These are phyloP conservation scores for Omphaloscelis lunosa DNA, from an alignment of 2,888 invertebrate genomes.

Conservation along the genomic window DNA sequence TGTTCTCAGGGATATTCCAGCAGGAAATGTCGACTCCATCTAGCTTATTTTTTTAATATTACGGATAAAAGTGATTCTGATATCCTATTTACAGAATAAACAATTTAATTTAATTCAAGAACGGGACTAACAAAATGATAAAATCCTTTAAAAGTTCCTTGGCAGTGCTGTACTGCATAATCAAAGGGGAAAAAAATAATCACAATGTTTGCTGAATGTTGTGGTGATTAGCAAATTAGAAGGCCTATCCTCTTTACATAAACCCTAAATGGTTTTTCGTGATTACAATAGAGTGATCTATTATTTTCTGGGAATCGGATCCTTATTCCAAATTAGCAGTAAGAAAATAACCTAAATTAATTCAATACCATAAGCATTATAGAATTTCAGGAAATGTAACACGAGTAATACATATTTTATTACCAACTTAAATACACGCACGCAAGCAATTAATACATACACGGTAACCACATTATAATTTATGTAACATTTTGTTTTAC, in stretches of 20 bases:
- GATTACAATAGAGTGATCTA: too few species aligned
- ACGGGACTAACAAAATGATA: too few species aligned
- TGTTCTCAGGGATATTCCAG: too few species aligned
- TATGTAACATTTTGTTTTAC: constrained; percentile 21
- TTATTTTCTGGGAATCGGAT: too few species aligned
- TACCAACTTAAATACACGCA: constrained; percentile 18
- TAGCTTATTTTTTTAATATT: too few species aligned
- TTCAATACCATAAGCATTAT: background rate
- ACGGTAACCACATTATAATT: background rate
- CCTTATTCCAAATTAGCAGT: too few species aligned
- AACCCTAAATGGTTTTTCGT: background rate
- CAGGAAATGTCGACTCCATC: too few species aligned
- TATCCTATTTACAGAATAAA: too few species aligned
- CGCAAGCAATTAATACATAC: constrained; percentile 33
- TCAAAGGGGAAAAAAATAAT: background rate
- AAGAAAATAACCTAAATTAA: background rate
- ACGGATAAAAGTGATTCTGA: too few species aligned
- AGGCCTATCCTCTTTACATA: too few species aligned
- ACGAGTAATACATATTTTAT: constrained; percentile 22
- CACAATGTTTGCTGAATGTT: background rate
- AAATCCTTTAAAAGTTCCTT: background rate
- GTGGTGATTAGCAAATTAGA: background rate
- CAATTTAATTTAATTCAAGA: too few species aligned
- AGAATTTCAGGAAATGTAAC: constrained; percentile 32
- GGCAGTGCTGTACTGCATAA: background rate